These are phyloP conservation scores for Macrophya annulata DNA, from an alignment of 2,888 invertebrate species.

Conservation along the genomic window DNA sequence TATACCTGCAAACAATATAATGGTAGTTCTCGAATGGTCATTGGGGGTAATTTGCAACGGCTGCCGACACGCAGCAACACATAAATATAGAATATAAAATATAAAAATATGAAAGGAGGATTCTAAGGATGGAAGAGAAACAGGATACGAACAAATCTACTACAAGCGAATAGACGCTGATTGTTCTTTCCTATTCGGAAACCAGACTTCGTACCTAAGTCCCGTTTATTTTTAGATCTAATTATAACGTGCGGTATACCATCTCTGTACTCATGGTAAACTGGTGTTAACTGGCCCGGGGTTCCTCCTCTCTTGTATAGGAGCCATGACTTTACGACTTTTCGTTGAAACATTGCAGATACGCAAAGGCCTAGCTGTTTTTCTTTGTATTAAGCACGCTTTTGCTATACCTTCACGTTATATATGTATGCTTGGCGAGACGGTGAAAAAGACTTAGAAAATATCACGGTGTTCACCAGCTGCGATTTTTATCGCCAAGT, in stretches of 20 bases:
- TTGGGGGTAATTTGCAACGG: conserved; percentile 26
- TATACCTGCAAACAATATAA: conserved; percentile 4
- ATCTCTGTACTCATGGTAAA: conserved; percentile 43
- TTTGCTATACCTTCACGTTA: not conserved
- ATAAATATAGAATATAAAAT: conserved; percentile 14
- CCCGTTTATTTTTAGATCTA: conserved; percentile 68
- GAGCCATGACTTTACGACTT: conserved; percentile 23
- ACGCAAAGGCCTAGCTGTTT: not conserved
- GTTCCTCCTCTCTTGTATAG: conserved; percentile 22
- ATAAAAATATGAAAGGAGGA: not conserved
- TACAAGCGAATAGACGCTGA: not conserved
- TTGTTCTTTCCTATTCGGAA: conserved; percentile 48
- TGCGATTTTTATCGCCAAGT: conserved; percentile 34
- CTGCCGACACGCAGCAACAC: conserved; percentile 2
- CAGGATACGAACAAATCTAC: not conserved
- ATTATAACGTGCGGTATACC: conserved; percentile 65
- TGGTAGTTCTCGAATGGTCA: conserved; percentile 15
- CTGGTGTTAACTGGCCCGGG: conserved; percentile 64
- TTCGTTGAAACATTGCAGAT: conserved; percentile 37
- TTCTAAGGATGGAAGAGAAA: not conserved
- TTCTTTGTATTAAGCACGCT: conserved; percentile 18
- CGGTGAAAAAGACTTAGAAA: conserved; percentile 30
- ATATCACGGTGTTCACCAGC: not conserved
- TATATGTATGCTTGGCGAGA: not conserved
- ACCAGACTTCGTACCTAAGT: conserved; percentile 33